Conservation (phyloP, 2,113 vertebrate species). For the Phaethon lepturus region DNA sequence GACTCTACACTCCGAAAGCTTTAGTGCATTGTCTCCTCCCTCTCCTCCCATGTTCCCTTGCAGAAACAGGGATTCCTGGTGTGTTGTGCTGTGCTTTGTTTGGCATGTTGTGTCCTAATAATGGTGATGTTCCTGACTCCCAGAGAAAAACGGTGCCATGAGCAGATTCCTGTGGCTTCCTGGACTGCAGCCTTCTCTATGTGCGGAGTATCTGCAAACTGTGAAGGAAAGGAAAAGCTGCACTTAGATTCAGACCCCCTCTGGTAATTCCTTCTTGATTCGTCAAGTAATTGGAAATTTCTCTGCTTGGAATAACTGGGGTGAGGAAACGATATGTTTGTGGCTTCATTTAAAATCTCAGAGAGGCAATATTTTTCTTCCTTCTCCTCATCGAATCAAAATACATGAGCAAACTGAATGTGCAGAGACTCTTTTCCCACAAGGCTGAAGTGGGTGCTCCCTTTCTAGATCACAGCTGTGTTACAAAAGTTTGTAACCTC, state of each 20-base stretch:
- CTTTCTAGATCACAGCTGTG: not conserved
- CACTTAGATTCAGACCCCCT: not conserved
- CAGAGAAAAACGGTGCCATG: not conserved
- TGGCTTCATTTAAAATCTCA: constrained; percentile 7
- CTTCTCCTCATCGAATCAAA: not conserved
- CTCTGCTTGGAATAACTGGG: not conserved
- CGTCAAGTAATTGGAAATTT: constrained; percentile 22
- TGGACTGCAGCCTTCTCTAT: not conserved
- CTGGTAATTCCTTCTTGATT: not conserved
- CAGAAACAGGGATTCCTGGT: not conserved
- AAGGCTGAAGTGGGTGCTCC: not conserved
- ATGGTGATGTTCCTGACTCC: not conserved
- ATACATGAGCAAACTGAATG: not conserved
- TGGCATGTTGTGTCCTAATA: not conserved
- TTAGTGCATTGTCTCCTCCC: not conserved
- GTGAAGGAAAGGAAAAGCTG: not conserved
- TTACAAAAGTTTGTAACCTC: not conserved
- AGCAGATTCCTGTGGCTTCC: not conserved
- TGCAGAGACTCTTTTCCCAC: not conserved
- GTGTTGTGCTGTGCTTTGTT: not conserved
- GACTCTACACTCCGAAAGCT: not conserved
- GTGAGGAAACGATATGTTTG: not conserved
- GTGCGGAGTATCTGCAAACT: not conserved
- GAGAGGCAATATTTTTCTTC: not conserved
- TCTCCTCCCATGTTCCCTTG: not conserved